Evolutionary conservation across 2,888 invertebrate species (phyloP).

Genomic region (Protodeltote pygarga): DNA sequence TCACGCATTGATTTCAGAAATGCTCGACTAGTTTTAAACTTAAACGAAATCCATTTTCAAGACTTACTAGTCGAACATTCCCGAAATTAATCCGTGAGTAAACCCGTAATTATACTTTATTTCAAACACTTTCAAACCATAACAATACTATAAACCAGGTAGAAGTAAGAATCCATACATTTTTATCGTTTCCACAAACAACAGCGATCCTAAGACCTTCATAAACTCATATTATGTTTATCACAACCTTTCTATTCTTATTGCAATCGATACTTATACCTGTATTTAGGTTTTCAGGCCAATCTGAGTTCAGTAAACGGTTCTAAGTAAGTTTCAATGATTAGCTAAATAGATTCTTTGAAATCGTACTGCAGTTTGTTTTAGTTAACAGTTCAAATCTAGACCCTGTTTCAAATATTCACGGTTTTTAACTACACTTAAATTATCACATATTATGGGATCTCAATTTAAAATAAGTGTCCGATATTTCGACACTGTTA

Average conservation of each 20-base stretch:
- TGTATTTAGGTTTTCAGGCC: slow-evolving; percentile 33
- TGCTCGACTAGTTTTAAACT: no score
- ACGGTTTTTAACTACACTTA: no score
- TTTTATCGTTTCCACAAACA: slow-evolving; percentile 17
- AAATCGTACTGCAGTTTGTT: not conserved
- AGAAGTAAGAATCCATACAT: slow-evolving; percentile 27
- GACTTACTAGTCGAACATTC: no score
- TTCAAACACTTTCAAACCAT: slow-evolving; percentile 11
- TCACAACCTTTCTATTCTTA: slow-evolving; percentile 33
- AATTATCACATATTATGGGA: no score
- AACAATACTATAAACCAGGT: slow-evolving; percentile 11
- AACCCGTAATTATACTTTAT: no score
- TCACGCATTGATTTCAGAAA: no score
- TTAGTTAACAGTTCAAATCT: no score
- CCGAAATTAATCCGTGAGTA: no score
- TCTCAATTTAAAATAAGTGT: no score
- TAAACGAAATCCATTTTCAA: no score
- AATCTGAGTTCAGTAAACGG: slow-evolving; percentile 15
- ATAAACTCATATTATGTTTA: not conserved
- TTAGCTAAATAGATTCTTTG: slow-evolving; percentile 4
- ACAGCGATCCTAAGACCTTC: slow-evolving; percentile 19
- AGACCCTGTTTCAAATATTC: no score
- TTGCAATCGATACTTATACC: slow-evolving; percentile 36
- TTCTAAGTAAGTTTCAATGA: slow-evolving; percentile 9
- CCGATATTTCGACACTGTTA: no score